Percentiles rank a stretch among this genome's conserved stretches.
These are phyloP conservation scores for Miltochrista miniata DNA, from an alignment of 2,888 invertebrate species.

Conservation along the genomic window DNA sequence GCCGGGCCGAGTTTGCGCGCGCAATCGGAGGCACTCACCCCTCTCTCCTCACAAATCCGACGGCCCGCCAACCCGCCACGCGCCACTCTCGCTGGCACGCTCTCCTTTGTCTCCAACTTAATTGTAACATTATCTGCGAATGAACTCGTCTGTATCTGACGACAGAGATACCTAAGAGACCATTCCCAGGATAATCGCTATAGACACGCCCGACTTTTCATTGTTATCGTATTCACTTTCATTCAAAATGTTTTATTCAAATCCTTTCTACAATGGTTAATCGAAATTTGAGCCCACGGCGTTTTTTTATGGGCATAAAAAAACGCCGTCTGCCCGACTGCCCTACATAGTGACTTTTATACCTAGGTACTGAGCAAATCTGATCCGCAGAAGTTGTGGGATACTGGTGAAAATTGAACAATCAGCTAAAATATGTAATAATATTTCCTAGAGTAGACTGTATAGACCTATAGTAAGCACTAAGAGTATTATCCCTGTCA, in stretches of 20 bases:
- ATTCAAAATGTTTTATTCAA: no score
- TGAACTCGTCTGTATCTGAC: constrained; percentile 36
- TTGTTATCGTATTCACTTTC: constrained; percentile 4
- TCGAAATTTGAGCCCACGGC: no score
- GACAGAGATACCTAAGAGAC: constrained; percentile 23
- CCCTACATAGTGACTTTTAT: no score
- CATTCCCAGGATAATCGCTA: constrained; percentile 29
- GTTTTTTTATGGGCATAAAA: no score
- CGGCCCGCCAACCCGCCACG: constrained; percentile 46
- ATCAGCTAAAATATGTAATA: no score
- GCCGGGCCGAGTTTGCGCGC: constrained; percentile 70
- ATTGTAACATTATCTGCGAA: constrained; percentile 57
- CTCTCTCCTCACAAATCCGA: constrained; percentile 40
- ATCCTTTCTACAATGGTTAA: not conserved
- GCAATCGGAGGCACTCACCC: constrained; percentile 46
- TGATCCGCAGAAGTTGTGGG: no score
- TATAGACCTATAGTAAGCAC: no score
- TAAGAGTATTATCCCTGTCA: no score
- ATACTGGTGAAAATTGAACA: no score
- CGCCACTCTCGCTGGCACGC: constrained; percentile 52
- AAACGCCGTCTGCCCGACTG: no score
- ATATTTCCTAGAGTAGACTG: no score
- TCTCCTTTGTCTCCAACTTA: constrained; percentile 64
- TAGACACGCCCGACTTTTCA: constrained; percentile 8
- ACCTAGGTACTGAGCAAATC: no score